Evolutionary conservation across 2,888 invertebrate species (phyloP).

Genomic region (Sesia apiformis): DNA sequence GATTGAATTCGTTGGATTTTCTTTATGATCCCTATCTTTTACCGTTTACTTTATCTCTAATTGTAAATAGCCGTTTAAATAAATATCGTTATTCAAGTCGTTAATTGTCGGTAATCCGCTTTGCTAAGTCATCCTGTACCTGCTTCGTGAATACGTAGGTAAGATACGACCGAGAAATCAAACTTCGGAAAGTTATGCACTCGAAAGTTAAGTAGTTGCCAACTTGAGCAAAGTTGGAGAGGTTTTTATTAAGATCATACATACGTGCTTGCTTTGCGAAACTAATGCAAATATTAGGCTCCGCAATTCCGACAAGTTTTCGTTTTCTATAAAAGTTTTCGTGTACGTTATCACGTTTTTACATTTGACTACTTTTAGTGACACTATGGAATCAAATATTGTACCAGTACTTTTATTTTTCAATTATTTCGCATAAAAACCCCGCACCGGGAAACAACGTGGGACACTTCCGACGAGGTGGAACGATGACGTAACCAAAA

Average conservation of each 20-base stretch:
- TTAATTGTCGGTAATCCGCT: not conserved
- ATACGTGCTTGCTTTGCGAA: not conserved
- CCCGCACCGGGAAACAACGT: no score
- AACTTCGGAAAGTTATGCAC: not conserved
- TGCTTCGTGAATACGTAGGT: not conserved
- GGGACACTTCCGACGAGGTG: no score
- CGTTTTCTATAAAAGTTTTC: not conserved
- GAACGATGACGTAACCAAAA: no score
- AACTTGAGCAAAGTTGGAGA: constrained; percentile 11
- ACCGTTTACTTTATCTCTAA: not conserved
- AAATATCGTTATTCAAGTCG: not conserved
- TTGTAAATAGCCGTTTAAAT: not conserved
- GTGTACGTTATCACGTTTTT: not conserved
- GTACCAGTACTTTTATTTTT: no score
- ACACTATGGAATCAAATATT: no score
- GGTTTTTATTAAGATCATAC: constrained; percentile 16
- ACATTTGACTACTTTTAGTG: not conserved
- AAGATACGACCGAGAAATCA: not conserved
- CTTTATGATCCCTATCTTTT: constrained; percentile 4
- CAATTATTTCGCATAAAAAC: no score
- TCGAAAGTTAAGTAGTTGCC: constrained; percentile 1
- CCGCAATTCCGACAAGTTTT: not conserved
- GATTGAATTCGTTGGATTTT: constrained; percentile 1
- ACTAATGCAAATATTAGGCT: not conserved
- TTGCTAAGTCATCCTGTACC: not conserved